A percentile compares a stretch with the other conserved stretches of the same genome.
phyloP scores from a whole-genome alignment of 2,797 vertebrate species.

The Fistularia tabacaria region DNA sequence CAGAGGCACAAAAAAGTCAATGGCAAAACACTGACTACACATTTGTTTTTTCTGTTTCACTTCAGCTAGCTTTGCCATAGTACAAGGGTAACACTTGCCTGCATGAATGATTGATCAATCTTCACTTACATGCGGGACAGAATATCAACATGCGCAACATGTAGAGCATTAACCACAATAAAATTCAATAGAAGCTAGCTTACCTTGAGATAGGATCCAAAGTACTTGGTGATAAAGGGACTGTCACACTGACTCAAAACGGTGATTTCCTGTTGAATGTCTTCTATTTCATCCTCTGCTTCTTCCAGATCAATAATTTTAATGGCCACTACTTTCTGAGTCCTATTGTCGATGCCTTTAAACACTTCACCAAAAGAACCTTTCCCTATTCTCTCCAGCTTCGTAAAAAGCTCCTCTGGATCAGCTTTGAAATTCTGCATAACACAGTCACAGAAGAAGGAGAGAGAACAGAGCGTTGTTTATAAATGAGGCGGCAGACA shows the following conservation, averaged over 20 bases:
- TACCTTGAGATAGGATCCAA: slow-evolving; percentile 97
- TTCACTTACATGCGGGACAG: slow-evolving; percentile 29
- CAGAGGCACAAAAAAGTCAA: too few species aligned
- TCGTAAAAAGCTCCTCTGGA: slow-evolving; percentile 93
- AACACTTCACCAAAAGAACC: slow-evolving; percentile 98
- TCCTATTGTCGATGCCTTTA: slow-evolving; percentile 97
- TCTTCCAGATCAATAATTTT: slow-evolving; percentile 99
- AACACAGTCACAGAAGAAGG: slow-evolving; percentile 19
- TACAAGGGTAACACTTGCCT: slow-evolving; percentile 27
- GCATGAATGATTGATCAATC: slow-evolving; percentile 59
- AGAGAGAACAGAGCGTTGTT: background rate
- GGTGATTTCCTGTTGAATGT: slow-evolving; percentile 98
- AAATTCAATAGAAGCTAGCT: slow-evolving; percentile 31
- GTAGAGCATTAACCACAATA: background rate
- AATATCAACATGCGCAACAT: slow-evolving; percentile 6
- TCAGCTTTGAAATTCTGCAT: slow-evolving; percentile 86
- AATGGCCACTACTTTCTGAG: slow-evolving; percentile 96
- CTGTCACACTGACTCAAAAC: slow-evolving; percentile 98
- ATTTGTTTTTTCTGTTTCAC: background rate
- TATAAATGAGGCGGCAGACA: background rate
- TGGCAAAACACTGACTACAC: too few species aligned
- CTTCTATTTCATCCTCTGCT: slow-evolving; percentile 98
- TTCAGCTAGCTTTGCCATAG: slow-evolving; percentile 15
- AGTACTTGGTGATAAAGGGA: slow-evolving; percentile 96
- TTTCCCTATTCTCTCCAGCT: slow-evolving; percentile 95